Conservation (phyloP, 1,140 invertebrate genomes). For the Maconellicoccus hirsutus region DNA sequence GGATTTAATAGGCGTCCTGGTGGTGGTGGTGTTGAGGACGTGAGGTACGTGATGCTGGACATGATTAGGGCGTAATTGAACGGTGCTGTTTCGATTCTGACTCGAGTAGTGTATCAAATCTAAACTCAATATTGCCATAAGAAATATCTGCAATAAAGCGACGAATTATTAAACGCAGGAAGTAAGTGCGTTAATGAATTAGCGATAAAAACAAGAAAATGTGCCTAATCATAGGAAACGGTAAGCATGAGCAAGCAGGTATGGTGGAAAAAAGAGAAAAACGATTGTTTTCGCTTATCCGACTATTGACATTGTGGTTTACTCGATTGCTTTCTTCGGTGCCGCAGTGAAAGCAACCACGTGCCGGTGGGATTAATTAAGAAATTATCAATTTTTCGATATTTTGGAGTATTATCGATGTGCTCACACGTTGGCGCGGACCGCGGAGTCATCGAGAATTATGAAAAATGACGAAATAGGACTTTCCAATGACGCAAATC, state of each 20-base stretch:
- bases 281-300: background rate
- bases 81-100: background rate
- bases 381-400: too few relatives aligned
- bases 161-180: background rate
- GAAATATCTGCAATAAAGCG: conserved; percentile 13
- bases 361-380: too few relatives aligned
- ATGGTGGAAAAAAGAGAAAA: background rate
- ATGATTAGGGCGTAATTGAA: background rate
- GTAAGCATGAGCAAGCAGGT: background rate
- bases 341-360: background rate
- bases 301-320: background rate
- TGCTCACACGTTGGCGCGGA: too few relatives aligned
- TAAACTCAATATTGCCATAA: conserved; percentile 13
- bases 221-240: background rate
- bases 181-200: background rate
- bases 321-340: background rate
- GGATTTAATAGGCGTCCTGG: background rate
- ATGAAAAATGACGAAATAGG: too few relatives aligned
- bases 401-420: too few relatives aligned
- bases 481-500: too few relatives aligned
- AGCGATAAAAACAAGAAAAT: background rate
- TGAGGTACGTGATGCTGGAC: background rate
- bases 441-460: too few relatives aligned
- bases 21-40: background rate
- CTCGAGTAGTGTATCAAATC: background rate